Base-by-base conservation (phyloP, 53 echinoderm and acorn worm genomes). In the Holothuria scabra region DNA sequence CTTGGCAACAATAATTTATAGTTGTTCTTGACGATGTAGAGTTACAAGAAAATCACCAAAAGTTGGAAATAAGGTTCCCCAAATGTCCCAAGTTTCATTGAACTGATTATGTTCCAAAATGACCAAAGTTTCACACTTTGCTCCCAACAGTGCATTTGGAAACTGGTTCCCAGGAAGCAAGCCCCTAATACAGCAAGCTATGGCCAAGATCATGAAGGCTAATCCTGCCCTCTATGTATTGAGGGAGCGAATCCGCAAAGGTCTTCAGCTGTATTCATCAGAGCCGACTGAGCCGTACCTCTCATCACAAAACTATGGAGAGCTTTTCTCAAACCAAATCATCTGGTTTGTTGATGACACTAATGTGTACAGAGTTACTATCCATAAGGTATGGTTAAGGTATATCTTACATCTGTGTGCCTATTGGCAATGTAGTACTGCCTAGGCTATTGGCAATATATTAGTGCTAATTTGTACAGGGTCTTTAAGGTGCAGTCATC, bases 321-420 rank as follows among this genome's bases (percentile, higher is more conserved):
- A 97, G 67, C 92, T 97, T 56, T 97, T 97, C 92, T 97, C 97
- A 62, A 97, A 97, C 37, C 97, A 97, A 86, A 97, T 97, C 93
- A 97, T 97, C 90, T 97, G 97, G 97, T 97, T 94, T 81, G 97
- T 97, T 83, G 97, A 97, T 76, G 97, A 97, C 81, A 97, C 97
- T 67, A 97, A 97, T 46, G 97, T 97, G 74, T 97, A 97, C 92
- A 79, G 97, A 48, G 97, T 97, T 61, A 97, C 97, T 87, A 97
- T 97, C 59, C 94, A 97, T 63, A 97, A 97, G 97, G 97, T 97
- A 72, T 22, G 80, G 14, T 41, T 41, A 0, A 4, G 7, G 3
- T 41, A 6, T 41, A 22, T 75, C 4, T 28, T 24, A 6, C 26
- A 24, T 6, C 62, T 4, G 41, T 41, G 41, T 41, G 2, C 41